Conservation (phyloP, 2,888 invertebrate species). For the Dolichopus griseipennis region DNA sequence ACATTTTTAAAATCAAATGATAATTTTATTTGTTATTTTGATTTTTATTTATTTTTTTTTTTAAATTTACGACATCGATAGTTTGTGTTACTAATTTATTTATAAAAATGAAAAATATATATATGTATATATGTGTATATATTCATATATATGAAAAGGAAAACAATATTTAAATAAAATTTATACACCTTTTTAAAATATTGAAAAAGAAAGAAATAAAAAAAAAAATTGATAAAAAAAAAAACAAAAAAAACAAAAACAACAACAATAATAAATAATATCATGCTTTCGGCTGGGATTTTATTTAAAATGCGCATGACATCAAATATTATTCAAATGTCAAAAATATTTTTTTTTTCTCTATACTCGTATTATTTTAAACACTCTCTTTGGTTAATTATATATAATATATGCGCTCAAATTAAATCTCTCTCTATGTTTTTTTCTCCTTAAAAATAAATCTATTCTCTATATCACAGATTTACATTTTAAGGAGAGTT, state of each 20-base stretch:
- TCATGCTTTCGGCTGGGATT: constrained; percentile 1
- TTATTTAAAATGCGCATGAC: background rate
- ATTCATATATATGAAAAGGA: background rate
- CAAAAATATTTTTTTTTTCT: too few relatives aligned
- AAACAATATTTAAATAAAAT: background rate
- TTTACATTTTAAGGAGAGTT: too few relatives aligned
- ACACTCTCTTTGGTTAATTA: too few relatives aligned
- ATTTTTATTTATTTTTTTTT: background rate
- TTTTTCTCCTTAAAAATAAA: too few relatives aligned
- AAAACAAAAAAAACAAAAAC: background rate
- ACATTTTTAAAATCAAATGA: background rate
- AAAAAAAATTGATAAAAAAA: background rate
- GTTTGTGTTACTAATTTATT: background rate
- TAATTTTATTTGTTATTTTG: background rate
- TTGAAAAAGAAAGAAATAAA: background rate
- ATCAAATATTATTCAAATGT: too few relatives aligned
- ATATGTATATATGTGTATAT: too few relatives aligned
- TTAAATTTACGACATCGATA: background rate
- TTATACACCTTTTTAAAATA: background rate
- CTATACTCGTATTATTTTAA: too few relatives aligned
- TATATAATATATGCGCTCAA: too few relatives aligned
- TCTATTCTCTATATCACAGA: too few relatives aligned
- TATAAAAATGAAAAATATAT: background rate
- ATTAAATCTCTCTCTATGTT: too few relatives aligned
- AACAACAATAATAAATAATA: background rate